These are phyloP conservation scores for Agrypnia vestita DNA, from an alignment of 1,140 invertebrate species.

Conservation along the genomic window DNA sequence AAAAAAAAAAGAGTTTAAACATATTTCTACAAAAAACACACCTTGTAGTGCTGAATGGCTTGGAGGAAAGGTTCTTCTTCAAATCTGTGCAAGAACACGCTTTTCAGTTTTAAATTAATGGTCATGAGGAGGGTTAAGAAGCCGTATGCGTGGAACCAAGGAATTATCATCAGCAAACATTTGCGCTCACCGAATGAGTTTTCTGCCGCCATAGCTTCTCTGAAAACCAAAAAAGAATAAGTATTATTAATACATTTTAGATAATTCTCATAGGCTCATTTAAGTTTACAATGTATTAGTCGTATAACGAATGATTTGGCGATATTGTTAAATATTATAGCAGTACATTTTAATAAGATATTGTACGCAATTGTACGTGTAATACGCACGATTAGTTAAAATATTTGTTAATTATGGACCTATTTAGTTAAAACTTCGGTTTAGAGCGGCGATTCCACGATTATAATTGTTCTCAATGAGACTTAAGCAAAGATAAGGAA, in stretches of 20 bases:
- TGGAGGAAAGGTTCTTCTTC: slow-evolving; percentile 79
- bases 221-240: no score
- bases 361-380: background rate
- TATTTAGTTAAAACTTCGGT: no score
- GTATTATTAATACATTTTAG: background rate
- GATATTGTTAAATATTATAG: no score
- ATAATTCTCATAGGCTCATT: background rate
- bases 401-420: no score
- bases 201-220: no score
- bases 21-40: slow-evolving; percentile 58
- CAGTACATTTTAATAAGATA: no score
- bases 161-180: slow-evolving; percentile 72
- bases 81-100: slow-evolving; percentile 79
- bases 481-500: no score
- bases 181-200: no score
- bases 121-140: slow-evolving; percentile 71
- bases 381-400: background rate
- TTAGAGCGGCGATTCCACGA: background rate
- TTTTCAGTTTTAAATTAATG: slow-evolving; percentile 72
- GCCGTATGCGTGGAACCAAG: slow-evolving; percentile 80
- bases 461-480: no score
- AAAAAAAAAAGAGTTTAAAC: no score
- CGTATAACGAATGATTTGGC: no score
- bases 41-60: slow-evolving; percentile 75
- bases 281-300: background rate